These are phyloP conservation scores for Cygnus olor DNA, from an alignment of 2,797 vertebrate species.

Conservation along the genomic window DNA sequence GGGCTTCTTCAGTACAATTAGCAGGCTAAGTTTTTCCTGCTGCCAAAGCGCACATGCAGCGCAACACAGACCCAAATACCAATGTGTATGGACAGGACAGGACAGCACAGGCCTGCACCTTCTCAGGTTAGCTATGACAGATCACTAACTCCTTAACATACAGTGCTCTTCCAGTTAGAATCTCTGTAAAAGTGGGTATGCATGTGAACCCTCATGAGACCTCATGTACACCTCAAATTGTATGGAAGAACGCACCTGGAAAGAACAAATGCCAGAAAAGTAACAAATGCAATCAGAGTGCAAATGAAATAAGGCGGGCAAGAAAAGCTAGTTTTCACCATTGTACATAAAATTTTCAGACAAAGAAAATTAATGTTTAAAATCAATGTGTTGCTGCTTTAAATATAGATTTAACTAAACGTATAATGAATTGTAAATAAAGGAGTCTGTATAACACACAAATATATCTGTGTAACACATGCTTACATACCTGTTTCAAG, in stretches of 20 bases:
- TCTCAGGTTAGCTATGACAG: background rate
- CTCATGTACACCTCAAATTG: background rate
- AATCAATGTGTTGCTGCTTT: background rate
- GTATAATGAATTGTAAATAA: background rate
- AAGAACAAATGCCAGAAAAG: background rate
- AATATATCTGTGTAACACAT: background rate
- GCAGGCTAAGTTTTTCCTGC: background rate
- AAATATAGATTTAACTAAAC: background rate
- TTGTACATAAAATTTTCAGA: background rate
- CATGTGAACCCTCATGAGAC: background rate
- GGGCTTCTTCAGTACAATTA: background rate
- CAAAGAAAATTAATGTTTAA: background rate
- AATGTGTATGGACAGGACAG: background rate
- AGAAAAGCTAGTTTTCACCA: background rate
- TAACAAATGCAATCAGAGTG: background rate
- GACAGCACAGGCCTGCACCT: background rate
- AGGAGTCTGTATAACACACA: background rate
- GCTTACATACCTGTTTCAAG: background rate
- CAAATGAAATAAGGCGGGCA: background rate
- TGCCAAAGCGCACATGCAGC: background rate
- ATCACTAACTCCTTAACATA: background rate
- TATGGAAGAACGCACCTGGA: background rate
- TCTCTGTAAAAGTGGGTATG: background rate
- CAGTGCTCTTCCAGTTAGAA: background rate
- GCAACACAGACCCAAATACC: background rate